Evolutionary conservation across 2,113 vertebrate species (phyloP), one percentile per base, ranked within the genome.

Genomic region (Potamarius usumacintae): DNA sequence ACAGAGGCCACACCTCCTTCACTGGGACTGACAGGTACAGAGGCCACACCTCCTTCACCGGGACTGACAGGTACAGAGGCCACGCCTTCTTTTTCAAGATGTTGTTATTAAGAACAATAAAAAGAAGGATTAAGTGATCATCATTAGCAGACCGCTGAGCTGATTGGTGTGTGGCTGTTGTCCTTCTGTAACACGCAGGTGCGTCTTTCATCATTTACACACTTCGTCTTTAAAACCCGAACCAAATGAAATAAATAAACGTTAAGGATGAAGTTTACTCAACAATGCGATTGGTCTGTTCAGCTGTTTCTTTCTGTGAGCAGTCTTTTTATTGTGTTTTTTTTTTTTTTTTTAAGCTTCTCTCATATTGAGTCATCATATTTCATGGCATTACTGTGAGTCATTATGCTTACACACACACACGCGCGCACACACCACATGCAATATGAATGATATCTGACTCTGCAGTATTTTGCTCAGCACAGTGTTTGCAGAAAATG

Each of bases 161-260:
- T 72, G 85, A 85, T 88, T 17, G 58, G 60, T 62, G 69, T 55
- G 20, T 48, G 48, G 67, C 62, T 58, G 11, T 71, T 71, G 22
- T 85, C 50, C 60, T 82, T 42, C 4, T 42, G 42, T 42, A 42
- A 42, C 42, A 42, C 57, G 52, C 84, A 79, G 88, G 72, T 89
- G 71, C 55, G 30, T 76, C 48, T 50, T 74, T 86, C 78, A 78
- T 86, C 30, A 69, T 50, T 34, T 79, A 30, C 62, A 65, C 84
- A 67, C 58, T 83, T 57, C 65, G 77, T 82, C 76, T 76, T 72
- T 82, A 83, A 76, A 82, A 76, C 27, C 78, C n/a, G 25, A 67
- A 42, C 78, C 77, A 58, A 82, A 82, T 77, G 22, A 69, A 89
- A 69, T 85, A 65, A 85, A 88, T 76, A 85, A 85, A n/a, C 65